These are phyloP conservation scores for Heptranchias perlo DNA, from an alignment of 2,113 vertebrate species.

Conservation along the genomic window DNA sequence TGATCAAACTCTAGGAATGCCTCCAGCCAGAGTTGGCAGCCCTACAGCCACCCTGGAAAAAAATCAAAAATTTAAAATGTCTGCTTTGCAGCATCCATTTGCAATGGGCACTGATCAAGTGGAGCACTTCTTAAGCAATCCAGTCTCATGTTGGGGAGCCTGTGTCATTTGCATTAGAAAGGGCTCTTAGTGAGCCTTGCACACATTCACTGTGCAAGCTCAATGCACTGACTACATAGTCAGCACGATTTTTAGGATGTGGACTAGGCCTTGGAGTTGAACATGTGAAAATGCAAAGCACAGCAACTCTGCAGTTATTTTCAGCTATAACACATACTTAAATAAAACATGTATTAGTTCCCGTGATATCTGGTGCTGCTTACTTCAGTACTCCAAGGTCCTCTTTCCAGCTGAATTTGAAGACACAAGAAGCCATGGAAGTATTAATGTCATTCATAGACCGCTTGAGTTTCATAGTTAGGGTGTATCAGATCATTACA, in stretches of 20 bases:
- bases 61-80: too few relatives aligned
- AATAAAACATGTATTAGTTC: too few relatives aligned
- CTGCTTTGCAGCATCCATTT: not conserved
- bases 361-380: too few relatives aligned
- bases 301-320: too few relatives aligned
- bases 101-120: not conserved
- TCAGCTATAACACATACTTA: too few relatives aligned
- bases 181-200: not conserved
- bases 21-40: too few relatives aligned
- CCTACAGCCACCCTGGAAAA: too few relatives aligned
- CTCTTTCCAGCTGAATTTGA: too few relatives aligned
- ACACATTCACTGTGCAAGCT: not conserved
- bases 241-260: not conserved
- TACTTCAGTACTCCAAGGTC: too few relatives aligned
- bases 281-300: not conserved
- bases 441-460: too few relatives aligned
- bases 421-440: too few relatives aligned
- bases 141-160: not conserved
- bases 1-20: too few relatives aligned
- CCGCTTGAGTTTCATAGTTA: not conserved
- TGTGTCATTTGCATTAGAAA: not conserved
- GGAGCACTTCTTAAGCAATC: not conserved
- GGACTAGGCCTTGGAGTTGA: not conserved
- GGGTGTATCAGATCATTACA: not conserved
- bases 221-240: not conserved